Evolutionary conservation across 2,888 invertebrate genomes (phyloP).

Genomic region (Folsomia candida): DNA sequence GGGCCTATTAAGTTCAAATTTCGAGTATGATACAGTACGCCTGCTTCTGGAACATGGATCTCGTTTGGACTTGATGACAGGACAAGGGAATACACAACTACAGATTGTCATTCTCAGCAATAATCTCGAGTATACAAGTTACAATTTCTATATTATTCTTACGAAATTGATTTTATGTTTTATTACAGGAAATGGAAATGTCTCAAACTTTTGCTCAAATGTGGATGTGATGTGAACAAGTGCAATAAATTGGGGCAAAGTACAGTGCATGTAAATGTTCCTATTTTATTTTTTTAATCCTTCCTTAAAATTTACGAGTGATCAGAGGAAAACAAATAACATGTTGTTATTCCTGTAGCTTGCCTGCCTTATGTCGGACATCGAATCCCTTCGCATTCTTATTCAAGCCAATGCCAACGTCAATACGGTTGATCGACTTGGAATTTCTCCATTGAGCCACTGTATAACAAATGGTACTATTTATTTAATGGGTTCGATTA

Average conservation of each 20-base stretch:
- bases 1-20: conserved; percentile 38
- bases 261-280: conserved; percentile 43
- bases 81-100: conserved; percentile 41
- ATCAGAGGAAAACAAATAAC: too few species aligned
- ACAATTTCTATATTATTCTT: conserved; percentile 15
- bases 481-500: not conserved
- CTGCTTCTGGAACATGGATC: conserved; percentile 38
- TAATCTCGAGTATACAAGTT: conserved; percentile 34
- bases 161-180: not conserved
- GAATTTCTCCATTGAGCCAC: conserved; percentile 38
- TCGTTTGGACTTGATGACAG: conserved; percentile 32
- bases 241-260: conserved; percentile 43
- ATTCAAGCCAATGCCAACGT: conserved; percentile 40
- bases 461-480: conserved; percentile 37
- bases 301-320: too few species aligned
- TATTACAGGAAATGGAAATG: conserved; percentile 44
- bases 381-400: conserved; percentile 40
- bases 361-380: conserved; percentile 42
- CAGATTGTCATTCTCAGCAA: conserved; percentile 44
- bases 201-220: conserved; percentile 43
- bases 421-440: conserved; percentile 41
- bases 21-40: conserved; percentile 38
- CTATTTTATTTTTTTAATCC: too few species aligned
- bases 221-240: conserved; percentile 42
- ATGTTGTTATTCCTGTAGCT: too few species aligned